Percentiles rank a stretch among this genome's conserved stretches.
These are phyloP conservation scores for Alcedo atthis DNA, from an alignment of 2,797 vertebrate genomes.

Conservation along the genomic window DNA sequence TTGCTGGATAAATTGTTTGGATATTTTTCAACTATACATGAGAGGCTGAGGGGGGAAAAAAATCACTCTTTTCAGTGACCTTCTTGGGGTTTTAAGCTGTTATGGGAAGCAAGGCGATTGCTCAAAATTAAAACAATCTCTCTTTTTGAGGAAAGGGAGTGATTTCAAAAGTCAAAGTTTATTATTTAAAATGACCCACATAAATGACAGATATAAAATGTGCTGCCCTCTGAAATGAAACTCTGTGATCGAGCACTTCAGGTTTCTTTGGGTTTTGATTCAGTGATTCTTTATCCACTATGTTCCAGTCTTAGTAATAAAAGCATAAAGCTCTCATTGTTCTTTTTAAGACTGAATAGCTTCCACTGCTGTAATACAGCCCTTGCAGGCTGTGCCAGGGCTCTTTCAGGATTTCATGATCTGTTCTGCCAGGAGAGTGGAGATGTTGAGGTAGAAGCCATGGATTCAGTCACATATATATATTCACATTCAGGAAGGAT, in stretches of 20 bases:
- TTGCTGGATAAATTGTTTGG: neutral
- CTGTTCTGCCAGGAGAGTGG: neutral
- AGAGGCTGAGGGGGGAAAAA: neutral
- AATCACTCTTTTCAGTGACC: neutral
- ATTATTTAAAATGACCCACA: neutral
- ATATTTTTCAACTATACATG: neutral
- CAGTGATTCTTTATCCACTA: constrained; percentile 13
- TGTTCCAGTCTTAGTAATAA: constrained; percentile 20
- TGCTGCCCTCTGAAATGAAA: constrained; percentile 31
- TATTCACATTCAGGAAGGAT: neutral
- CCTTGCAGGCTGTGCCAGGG: neutral
- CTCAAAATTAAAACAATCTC: constrained; percentile 48
- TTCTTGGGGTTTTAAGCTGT: neutral
- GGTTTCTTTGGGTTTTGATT: neutral
- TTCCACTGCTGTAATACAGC: neutral
- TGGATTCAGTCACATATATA: neutral
- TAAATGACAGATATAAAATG: constrained; percentile 23
- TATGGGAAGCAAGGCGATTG: neutral
- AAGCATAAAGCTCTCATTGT: neutral
- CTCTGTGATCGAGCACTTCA: neutral
- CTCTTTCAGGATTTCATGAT: neutral
- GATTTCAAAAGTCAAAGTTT: constrained; percentile 31
- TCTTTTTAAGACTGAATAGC: constrained; percentile 5
- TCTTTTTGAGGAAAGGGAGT: constrained; percentile 33
- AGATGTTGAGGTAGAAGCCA: neutral